Conservation (phyloP, 2,888 invertebrate genomes). For the Deilephila elpenor region DNA sequence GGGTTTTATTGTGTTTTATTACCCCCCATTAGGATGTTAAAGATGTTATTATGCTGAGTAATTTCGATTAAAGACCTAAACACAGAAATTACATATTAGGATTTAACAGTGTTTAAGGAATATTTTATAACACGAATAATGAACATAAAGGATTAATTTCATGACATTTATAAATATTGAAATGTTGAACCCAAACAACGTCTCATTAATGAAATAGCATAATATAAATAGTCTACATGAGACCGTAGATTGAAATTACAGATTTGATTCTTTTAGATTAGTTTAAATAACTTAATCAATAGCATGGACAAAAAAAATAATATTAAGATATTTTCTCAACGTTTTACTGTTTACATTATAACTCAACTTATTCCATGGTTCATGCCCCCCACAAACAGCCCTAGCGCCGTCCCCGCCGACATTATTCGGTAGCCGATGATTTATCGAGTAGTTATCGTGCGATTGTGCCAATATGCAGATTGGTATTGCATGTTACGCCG, state of each 20-base stretch:
- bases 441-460: slow-evolving; percentile 44
- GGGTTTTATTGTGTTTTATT: not conserved
- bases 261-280: too few relatives aligned
- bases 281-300: too few relatives aligned
- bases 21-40: not conserved
- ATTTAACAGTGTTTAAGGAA: not conserved
- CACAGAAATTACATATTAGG: not conserved
- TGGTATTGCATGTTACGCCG: slow-evolving; percentile 45
- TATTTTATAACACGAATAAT: too few relatives aligned
- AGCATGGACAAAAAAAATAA: too few relatives aligned
- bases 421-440: slow-evolving; percentile 42
- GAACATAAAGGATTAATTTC: too few relatives aligned
- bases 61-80: not conserved
- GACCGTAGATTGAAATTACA: too few relatives aligned
- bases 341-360: too few relatives aligned
- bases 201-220: too few relatives aligned
- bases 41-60: not conserved
- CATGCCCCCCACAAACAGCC: not conserved
- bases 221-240: too few relatives aligned
- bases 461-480: slow-evolving; percentile 36
- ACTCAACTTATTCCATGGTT: not conserved
- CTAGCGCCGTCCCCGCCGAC: slow-evolving; percentile 5
- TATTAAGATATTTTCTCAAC: too few relatives aligned
- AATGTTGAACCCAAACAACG: too few relatives aligned
- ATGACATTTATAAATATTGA: too few relatives aligned